phyloP scores from a whole-genome alignment of 1,140 invertebrate species.

The Bombus impatiens region DNA sequence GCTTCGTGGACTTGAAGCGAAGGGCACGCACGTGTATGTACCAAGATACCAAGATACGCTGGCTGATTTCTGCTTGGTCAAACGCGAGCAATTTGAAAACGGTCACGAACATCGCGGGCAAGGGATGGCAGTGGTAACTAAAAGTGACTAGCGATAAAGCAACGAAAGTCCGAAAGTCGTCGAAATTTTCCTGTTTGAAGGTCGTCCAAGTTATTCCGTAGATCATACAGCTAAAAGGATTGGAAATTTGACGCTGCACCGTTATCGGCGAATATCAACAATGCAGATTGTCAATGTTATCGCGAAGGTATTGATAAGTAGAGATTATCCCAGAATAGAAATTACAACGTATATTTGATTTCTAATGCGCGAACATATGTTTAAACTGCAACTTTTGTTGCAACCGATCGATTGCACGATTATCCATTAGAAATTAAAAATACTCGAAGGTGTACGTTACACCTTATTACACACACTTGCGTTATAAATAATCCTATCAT shows the following conservation, averaged over 20 bases:
- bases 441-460: not conserved
- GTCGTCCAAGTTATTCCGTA: not conserved
- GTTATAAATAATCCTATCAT: too few relatives aligned
- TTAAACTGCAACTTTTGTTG: not conserved
- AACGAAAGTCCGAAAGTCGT: too few relatives aligned
- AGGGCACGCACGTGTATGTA: constrained; percentile 59
- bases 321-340: not conserved
- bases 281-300: not conserved
- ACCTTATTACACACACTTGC: not conserved
- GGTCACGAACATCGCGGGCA: not conserved
- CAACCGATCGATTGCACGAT: not conserved
- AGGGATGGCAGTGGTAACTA: not conserved
- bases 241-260: not conserved
- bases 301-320: not conserved
- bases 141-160: too few relatives aligned
- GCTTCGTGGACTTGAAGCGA: constrained; percentile 58
- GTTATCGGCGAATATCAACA: constrained; percentile 6
- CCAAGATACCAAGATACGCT: not conserved
- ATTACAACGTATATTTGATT: not conserved
- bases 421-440: too few relatives aligned
- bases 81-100: not conserved
- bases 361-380: not conserved
- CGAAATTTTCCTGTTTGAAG: not conserved
- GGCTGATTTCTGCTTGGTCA: not conserved
- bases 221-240: not conserved